Conservation (phyloP, 2,888 invertebrate species). For the Mythimna ferrago region DNA sequence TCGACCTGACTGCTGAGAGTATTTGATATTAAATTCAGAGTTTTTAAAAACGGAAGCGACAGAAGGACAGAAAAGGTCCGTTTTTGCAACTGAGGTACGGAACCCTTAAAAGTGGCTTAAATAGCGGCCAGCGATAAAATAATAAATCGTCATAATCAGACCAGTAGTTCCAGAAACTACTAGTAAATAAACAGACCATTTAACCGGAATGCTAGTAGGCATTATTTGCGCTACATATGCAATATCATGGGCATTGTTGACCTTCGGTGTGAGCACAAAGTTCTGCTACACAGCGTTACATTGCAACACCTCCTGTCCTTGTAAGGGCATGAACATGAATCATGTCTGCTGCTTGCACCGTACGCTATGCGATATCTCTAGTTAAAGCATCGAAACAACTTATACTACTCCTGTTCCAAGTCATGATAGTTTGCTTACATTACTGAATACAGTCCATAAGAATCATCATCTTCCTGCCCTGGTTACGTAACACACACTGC, state of each 20-base stretch:
- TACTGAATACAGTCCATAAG: neutral
- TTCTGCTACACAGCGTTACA: neutral
- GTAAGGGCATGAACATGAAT: neutral
- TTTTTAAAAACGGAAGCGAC: no score
- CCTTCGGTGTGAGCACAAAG: constrained; percentile 14
- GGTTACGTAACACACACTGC: no score
- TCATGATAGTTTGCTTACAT: neutral
- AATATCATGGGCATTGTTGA: neutral
- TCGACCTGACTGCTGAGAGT: no score
- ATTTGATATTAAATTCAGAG: no score
- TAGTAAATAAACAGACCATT: neutral
- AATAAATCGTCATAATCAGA: neutral
- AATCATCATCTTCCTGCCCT: no score
- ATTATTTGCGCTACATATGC: neutral
- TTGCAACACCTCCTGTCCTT: constrained; percentile 6
- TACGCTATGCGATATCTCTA: constrained; percentile 6
- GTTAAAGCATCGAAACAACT: constrained; percentile 1
- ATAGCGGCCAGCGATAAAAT: neutral
- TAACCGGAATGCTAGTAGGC: neutral
- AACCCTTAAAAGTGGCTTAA: neutral
- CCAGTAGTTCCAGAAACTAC: neutral
- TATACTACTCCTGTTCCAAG: neutral
- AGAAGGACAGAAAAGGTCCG: no score
- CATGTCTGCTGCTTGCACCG: neutral
- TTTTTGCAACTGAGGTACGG: no score